These are phyloP conservation scores for Drosophila testacea DNA, from an alignment of 2,888 invertebrate genomes.

Conservation along the genomic window DNA sequence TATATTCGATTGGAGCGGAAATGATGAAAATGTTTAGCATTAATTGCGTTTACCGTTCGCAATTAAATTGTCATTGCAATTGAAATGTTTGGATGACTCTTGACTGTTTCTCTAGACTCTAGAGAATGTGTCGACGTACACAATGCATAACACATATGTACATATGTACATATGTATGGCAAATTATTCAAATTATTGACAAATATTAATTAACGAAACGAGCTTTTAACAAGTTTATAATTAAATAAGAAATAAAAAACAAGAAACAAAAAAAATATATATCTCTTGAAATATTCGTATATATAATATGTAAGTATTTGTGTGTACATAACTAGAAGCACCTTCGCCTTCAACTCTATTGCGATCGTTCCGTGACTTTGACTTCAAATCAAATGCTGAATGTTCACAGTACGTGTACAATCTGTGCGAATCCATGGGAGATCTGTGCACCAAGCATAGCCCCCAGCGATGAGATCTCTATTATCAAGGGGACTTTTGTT, in stretches of 20 bases:
- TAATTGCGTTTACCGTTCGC: constrained; percentile 26
- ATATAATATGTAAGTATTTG: background rate
- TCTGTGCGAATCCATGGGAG: constrained; percentile 21
- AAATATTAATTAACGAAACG: constrained; percentile 34
- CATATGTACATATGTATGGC: background rate
- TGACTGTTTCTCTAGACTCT: constrained; percentile 2
- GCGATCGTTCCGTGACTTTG: constrained; percentile 30
- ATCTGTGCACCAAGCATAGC: constrained; percentile 33
- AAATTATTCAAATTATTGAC: constrained; percentile 40
- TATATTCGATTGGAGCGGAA: constrained; percentile 26
- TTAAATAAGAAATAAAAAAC: constrained; percentile 12
- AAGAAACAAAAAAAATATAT: constrained; percentile 9
- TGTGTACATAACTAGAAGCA: constrained; percentile 3
- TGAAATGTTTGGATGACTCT: constrained; percentile 21
- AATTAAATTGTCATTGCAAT: constrained; percentile 35
- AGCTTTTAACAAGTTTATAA: constrained; percentile 36
- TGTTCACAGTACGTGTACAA: constrained; percentile 14
- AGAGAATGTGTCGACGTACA: constrained; percentile 4
- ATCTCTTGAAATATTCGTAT: constrained; percentile 1
- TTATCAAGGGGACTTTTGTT: constrained; percentile 7
- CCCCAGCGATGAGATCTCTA: constrained; percentile 5
- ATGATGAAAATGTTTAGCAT: constrained; percentile 23
- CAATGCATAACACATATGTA: background rate
- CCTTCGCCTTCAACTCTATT: constrained; percentile 38
- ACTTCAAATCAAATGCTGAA: constrained; percentile 4